Percentiles rank a stretch among this genome's conserved stretches.
Conservation (phyloP, 2,888 invertebrate genomes). For the Phania funesta region DNA sequence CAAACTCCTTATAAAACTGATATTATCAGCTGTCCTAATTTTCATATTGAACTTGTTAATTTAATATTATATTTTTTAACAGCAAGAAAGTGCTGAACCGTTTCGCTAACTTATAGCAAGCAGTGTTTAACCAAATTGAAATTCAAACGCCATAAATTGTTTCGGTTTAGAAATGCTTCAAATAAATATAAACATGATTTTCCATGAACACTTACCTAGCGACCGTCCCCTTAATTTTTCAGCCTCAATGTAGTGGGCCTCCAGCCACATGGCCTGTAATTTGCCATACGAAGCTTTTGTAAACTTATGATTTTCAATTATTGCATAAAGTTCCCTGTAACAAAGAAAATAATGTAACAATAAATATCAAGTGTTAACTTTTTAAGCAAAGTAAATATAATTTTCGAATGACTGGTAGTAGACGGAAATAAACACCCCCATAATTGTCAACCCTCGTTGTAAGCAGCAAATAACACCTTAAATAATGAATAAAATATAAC, state of each 20-base stretch:
- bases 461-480: conserved; percentile 37
- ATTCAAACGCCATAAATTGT: background rate
- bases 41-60: too few relatives aligned
- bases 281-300: conserved; percentile 94
- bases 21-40: too few relatives aligned
- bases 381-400: conserved; percentile 23
- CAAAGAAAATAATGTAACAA: conserved; percentile 34
- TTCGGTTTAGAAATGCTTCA: background rate
- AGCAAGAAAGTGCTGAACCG: too few relatives aligned
- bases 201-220: conserved; percentile 81
- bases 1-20: too few relatives aligned
- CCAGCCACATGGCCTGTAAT: conserved; percentile 95
- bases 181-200: background rate
- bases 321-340: conserved; percentile 89
- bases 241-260: conserved; percentile 96
- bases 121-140: too few relatives aligned
- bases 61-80: too few relatives aligned
- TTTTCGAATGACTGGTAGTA: background rate
- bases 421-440: conserved; percentile 27
- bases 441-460: conserved; percentile 44
- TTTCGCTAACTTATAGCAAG: too few relatives aligned
- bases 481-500: conserved; percentile 40
- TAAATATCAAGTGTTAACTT: conserved; percentile 29
- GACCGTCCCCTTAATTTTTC: conserved; percentile 93
- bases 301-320: conserved; percentile 94